Conservation (phyloP, 2,113 vertebrate genomes). For the Micronisus gabar region DNA sequence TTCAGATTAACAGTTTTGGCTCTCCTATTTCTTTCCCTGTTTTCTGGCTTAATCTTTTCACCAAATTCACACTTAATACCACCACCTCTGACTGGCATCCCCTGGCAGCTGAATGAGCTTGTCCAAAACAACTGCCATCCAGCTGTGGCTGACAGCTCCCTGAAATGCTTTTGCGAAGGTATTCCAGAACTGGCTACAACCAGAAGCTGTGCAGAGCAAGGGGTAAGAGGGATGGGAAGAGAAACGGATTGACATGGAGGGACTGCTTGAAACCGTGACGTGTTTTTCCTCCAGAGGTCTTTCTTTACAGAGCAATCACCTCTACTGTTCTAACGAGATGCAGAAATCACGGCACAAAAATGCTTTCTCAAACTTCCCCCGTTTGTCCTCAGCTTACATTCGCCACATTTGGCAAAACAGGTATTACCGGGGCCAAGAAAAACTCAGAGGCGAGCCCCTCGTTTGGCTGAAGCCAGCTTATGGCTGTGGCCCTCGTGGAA, state of each 20-base stretch:
- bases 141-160: neutral
- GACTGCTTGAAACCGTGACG: neutral
- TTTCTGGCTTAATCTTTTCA: neutral
- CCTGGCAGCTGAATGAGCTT: neutral
- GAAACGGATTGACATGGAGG: neutral
- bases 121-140: neutral
- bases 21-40: neutral
- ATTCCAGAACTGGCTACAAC: neutral
- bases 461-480: neutral
- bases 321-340: neutral
- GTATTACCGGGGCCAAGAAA: neutral
- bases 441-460: neutral
- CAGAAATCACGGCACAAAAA: neutral
- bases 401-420: neutral
- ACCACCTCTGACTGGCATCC: neutral
- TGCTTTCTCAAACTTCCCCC: neutral
- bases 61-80: neutral
- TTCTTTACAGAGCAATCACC: neutral
- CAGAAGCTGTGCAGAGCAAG: neutral
- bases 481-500: neutral
- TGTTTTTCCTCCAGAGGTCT: neutral
- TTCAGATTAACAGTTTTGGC: neutral
- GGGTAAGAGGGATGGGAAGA: neutral
- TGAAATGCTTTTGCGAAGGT: neutral
- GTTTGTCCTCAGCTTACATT: neutral